Conservation (phyloP, 2,113 vertebrate species). For the Campylomormyrus tamandua region DNA sequence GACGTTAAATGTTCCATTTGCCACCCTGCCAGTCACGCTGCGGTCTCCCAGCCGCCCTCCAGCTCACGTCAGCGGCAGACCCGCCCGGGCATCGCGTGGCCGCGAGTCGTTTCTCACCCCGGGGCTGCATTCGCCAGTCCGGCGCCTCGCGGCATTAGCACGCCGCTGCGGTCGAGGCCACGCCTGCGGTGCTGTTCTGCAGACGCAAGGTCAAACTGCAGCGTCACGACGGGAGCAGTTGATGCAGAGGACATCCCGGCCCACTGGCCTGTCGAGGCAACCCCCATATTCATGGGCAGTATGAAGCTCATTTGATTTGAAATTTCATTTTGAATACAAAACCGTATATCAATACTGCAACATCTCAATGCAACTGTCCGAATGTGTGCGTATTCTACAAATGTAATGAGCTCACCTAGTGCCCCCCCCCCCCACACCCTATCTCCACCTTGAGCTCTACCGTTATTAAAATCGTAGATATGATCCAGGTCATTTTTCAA, state of each 20-base stretch:
- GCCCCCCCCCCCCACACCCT: not conserved
- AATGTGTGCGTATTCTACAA: not conserved
- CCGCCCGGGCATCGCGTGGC: not conserved
- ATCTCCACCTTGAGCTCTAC: not conserved
- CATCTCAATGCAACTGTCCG: not conserved
- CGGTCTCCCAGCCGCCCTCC: not conserved
- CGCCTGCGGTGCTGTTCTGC: not conserved
- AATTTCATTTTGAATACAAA: not conserved
- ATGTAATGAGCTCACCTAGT: not conserved
- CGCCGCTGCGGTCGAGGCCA: not conserved
- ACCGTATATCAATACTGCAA: not conserved
- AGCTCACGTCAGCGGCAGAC: not conserved
- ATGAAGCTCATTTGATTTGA: not conserved
- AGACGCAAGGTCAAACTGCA: not conserved
- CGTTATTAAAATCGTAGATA: not conserved
- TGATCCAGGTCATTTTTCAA: not conserved
- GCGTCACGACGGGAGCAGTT: not conserved
- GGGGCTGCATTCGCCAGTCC: not conserved
- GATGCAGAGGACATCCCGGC: not conserved
- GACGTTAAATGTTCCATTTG: conserved; percentile 19
- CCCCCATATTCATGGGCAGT: not conserved
- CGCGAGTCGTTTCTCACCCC: not conserved
- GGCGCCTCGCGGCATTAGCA: not conserved
- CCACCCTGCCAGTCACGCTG: not conserved
- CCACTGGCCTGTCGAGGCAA: not conserved